A percentile compares a stretch with the other conserved stretches of the same genome.
These are phyloP conservation scores for Ctenopoma multispine DNA, from an alignment of 2,797 vertebrate species.

Conservation along the genomic window DNA sequence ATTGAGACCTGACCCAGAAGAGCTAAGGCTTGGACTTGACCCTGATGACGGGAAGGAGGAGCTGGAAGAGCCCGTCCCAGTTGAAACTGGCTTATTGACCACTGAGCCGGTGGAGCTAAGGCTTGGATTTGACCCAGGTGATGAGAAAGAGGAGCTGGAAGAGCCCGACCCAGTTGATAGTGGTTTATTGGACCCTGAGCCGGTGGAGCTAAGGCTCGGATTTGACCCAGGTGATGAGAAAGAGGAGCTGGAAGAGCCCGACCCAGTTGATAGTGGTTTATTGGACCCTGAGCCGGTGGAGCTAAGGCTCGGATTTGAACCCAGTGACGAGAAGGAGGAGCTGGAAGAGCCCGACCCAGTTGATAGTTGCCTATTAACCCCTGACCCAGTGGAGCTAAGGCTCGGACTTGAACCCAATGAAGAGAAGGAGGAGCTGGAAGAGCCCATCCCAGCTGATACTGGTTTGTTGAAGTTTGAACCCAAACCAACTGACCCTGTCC, in stretches of 20 bases:
- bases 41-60: neutral
- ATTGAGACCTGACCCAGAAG: no score
- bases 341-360: constrained; percentile 26
- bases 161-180: constrained; percentile 16
- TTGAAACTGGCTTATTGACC: constrained; percentile 18
- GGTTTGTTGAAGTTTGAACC: constrained; percentile 23
- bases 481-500: constrained; percentile 19
- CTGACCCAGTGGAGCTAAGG: constrained; percentile 19
- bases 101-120: constrained; percentile 16
- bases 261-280: constrained; percentile 26
- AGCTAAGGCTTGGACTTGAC: neutral
- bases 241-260: constrained; percentile 22
- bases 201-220: constrained; percentile 15
- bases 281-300: constrained; percentile 15
- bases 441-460: constrained; percentile 31
- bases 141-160: neutral
- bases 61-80: constrained; percentile 17
- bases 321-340: neutral
- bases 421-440: constrained; percentile 7
- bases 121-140: constrained; percentile 22
- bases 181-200: constrained; percentile 18
- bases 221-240: constrained; percentile 13
- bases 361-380: constrained; percentile 31
- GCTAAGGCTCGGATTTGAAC: constrained; percentile 13
- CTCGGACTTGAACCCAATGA: constrained; percentile 21